Percentiles rank a stretch among this genome's conserved stretches.
These are phyloP conservation scores for Atta texana DNA, from an alignment of 1,140 invertebrate species.

Conservation along the genomic window DNA sequence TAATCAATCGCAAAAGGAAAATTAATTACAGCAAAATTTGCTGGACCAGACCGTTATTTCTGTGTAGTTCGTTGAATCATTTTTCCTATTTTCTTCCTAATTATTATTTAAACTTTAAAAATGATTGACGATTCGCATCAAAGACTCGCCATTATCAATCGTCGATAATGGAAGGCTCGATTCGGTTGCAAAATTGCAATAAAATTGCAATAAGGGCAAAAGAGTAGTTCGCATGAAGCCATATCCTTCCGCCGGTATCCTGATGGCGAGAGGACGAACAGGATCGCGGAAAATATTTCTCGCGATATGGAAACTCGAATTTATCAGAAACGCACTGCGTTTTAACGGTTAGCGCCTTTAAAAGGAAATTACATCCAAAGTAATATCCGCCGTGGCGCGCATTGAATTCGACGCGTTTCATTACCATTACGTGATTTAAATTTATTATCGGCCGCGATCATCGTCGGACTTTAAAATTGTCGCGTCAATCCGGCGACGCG, in stretches of 20 bases:
- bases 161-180: conserved; percentile 35
- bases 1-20: background rate
- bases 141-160: conserved; percentile 25
- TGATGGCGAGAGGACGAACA: background rate
- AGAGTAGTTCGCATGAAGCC: conserved; percentile 2
- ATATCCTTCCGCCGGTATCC: conserved; percentile 28
- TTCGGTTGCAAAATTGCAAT: conserved; percentile 38
- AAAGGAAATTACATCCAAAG: conserved; percentile 64
- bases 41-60: background rate
- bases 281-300: conserved; percentile 57
- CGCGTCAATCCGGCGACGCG: conserved; percentile 58
- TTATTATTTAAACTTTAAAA: background rate
- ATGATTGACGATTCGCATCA: background rate
- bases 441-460: conserved; percentile 60
- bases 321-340: conserved; percentile 52
- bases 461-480: conserved; percentile 58
- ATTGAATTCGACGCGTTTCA: conserved; percentile 61
- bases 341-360: conserved; percentile 62
- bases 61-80: background rate
- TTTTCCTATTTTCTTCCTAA: background rate
- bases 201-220: conserved; percentile 24
- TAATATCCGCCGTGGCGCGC: conserved; percentile 55
- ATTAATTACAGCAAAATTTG: conserved; percentile 15
- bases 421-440: conserved; percentile 63
- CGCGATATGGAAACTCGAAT: conserved; percentile 54